phyloP scores from a whole-genome alignment of 2,113 vertebrate species.

The Colinus virginianus region DNA sequence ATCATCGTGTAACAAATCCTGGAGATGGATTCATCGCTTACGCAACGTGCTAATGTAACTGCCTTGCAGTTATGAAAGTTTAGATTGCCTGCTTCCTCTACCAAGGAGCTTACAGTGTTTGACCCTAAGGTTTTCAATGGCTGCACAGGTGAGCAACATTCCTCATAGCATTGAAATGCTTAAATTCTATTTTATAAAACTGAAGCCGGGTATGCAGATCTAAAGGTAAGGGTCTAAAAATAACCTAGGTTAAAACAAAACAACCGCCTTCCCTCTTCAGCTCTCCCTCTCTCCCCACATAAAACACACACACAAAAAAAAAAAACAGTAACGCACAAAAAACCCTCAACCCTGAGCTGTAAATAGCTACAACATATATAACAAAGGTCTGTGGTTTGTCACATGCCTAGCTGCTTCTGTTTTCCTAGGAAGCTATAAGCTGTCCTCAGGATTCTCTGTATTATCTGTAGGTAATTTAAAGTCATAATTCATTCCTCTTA shows the following conservation, averaged over 20 bases:
- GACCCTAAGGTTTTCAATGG: background rate
- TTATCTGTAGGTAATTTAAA: background rate
- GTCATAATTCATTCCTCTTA: background rate
- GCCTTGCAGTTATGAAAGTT: background rate
- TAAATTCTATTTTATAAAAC: background rate
- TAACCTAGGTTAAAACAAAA: background rate
- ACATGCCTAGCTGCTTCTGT: background rate
- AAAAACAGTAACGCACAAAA: fast-evolving
- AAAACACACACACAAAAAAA: background rate
- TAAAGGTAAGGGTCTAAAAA: background rate
- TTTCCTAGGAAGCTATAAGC: background rate
- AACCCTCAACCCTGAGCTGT: background rate
- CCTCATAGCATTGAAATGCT: background rate
- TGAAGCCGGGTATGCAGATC: background rate
- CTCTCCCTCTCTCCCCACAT: too few species aligned
- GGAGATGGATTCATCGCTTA: background rate
- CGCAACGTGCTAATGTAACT: background rate
- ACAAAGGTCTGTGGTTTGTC: background rate
- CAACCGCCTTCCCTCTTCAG: background rate
- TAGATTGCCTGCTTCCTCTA: background rate
- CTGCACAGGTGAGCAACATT: background rate
- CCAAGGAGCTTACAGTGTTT: background rate
- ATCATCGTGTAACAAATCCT: background rate
- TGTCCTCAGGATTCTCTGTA: background rate
- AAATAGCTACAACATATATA: background rate